Base-by-base conservation (phyloP, 2,113 vertebrate species). In the Columbina picui region DNA sequence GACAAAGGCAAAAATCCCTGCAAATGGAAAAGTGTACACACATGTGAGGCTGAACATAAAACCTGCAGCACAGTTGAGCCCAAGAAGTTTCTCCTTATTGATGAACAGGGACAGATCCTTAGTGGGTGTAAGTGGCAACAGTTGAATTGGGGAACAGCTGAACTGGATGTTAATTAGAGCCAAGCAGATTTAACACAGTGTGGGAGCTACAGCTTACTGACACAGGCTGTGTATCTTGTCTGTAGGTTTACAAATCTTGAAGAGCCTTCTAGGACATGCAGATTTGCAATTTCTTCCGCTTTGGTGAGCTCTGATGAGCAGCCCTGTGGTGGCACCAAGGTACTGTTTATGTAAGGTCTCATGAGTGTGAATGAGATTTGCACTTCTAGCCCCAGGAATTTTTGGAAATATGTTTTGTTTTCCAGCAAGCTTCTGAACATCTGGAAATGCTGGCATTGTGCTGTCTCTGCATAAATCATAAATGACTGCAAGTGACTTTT, bases 401-500 rank as follows among this genome's bases (percentile, higher is more conserved):
- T 89, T 88, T 87, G 34, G 61, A 94, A 95, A 71, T 89, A 63
- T 26, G 27, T 82, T 96, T 92, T 90, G 45, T 89, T 92, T 96
- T 96, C 61, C 41, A 90, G 32, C 84, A 94, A 61, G 23, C 76
- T 94, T 94, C 36, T 75, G 56, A 95, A 89, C 92, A 96, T 94
- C 93, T 97, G 92, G 92, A 96, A 95, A 82, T 53, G 49, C 83
- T 96, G 83, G 88, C 73, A 89, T 75, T 75, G 49, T 61, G n/a
- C 39, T 81, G 55, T 87, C 53, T 78, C 80, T 76, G 49, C 36
- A 93, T 95, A 96, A 94, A 94, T 95, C 73, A 84, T 57, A 84
- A 79, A 87, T 82, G 80, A 76, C 90, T 90, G 30, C 56, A 87
- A 89, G 64, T 81, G 43, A 64, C 25, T 70, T 52, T 84, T 84